Base-by-base conservation (phyloP, 2,113 vertebrate species). In the Paradisaea rubra region DNA sequence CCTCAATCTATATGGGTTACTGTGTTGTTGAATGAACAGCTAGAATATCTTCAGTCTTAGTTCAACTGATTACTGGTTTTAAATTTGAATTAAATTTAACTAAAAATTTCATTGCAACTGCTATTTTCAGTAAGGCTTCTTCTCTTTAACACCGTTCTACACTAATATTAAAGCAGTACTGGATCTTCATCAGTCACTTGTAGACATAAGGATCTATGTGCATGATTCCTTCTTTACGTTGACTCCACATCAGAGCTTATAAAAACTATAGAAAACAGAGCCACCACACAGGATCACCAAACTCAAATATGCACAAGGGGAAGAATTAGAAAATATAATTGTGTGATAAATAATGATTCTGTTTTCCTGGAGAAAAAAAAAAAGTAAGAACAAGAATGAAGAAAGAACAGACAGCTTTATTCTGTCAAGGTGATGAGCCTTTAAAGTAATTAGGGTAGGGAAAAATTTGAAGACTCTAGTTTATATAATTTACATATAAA, bases 211-310 rank as follows among this genome's bases (percentile, higher is more conserved):
- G 10, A 54, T 47, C 22, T 8, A 16, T 15, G 8, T 64, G 9
- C 33, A 33, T 42, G 23, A 80, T 20, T 68, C 9, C 24, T 53
- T 10, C 13, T 44, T 76, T n/a, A 20, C 0, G 0, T 25, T 1
- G 4, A 49, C 4, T 2, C 21, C 20, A 45, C 13, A 42, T 14
- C 2, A 61, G 31, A 72, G 15, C 11, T 69, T 45, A 31, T 22
- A 54, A 72, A 60, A 60, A 80, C 60, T 45, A 53, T 9, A 61
- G n/a, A 65, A 85, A 89, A 42, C 7, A 52, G 13, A 72, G 25
- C 18, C 10, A 70, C 11, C 6, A 25, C 5, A 18, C 3, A 61
- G 23, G 7, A 27, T 65, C 14, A 35, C 7, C n/a, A 69, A 86
- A 50, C 10, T 77, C 25, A 86, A 53, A 53, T 42, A 54, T 25